Base-by-base conservation (phyloP, 2,888 invertebrate species). In the Horisme vitalbata region DNA sequence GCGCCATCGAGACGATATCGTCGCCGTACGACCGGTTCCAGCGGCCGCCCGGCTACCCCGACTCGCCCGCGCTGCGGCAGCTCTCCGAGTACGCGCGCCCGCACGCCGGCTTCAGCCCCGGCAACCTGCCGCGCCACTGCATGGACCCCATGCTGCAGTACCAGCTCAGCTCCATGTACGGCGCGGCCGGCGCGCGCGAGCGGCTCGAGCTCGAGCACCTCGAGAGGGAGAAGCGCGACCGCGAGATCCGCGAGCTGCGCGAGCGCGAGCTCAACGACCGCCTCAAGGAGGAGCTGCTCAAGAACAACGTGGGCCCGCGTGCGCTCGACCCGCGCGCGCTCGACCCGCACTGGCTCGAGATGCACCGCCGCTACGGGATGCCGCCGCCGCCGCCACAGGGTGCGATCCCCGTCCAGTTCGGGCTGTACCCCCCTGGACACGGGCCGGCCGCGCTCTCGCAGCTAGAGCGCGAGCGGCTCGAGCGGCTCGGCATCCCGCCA, bases 21-120 rank as follows among this genome's bases (percentile, higher is more conserved):
- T 94, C 94, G 2, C 95, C 95, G 0, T 95, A 95, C 74, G 95
- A 95, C 56, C 88, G 95, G 54, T 95, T 95, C 68, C 86, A 89
- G 55, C 74, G 91, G 63, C 91, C 91, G 35, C 82, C 93, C 51
- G 90, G 92, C 1, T 97, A 96, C 73, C 94, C 95, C 1, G 98
- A 98, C 74, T 98, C 98, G 0, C 98, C 98, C 0, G 98, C 98
- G 1, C 86, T 99, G 50, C 91, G 98, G 24, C 97, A 98, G 77
- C 89, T 99, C 64, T 93, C 95, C 0, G 98, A 98, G 76, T 98
- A 98, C 77, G 97, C 97, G 4, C 91, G 98, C 58, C 98, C 98
- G 0, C 98, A 98, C 77, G 95, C 96, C 34, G 96, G 96, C 6
- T 97, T 97, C 91, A 90, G 97, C 53, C 90, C 90, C 4, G 90